Evolutionary conservation across 2,797 vertebrate species (phyloP).

Genomic region (Lepilemur ruficaudatus): DNA sequence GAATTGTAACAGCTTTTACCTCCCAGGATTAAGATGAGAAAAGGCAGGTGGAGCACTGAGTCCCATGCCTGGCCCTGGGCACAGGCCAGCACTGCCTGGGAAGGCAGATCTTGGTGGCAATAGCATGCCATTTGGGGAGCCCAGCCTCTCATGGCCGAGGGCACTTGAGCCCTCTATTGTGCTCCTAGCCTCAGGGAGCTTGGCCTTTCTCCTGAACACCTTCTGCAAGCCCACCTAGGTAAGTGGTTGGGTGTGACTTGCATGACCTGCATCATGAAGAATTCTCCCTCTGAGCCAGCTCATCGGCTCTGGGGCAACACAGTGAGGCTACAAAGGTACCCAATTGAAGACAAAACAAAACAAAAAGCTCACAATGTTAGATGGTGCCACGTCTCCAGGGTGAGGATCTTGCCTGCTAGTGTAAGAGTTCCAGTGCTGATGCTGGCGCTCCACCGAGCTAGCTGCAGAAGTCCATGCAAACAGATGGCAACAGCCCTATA

Average conservation of each 20-base stretch:
- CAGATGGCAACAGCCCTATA: slow-evolving; percentile 20
- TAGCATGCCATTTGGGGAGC: neutral
- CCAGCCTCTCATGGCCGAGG: neutral
- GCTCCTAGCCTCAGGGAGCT: slow-evolving; percentile 22
- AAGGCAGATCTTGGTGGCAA: neutral
- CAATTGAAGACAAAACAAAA: neutral
- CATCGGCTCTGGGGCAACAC: neutral
- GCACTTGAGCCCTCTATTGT: neutral
- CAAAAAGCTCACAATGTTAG: slow-evolving; percentile 40
- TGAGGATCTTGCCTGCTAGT: slow-evolving; percentile 30
- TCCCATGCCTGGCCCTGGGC: neutral
- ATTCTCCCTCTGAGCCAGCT: slow-evolving; percentile 38
- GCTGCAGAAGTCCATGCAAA: slow-evolving; percentile 32
- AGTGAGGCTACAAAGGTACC: neutral
- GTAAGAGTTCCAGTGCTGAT: neutral
- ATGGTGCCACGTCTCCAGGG: neutral
- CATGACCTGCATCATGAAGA: slow-evolving; percentile 11
- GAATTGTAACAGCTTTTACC: neutral
- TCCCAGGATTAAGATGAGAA: neutral
- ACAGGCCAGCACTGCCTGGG: neutral
- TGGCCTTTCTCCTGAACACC: neutral
- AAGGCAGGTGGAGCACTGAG: neutral
- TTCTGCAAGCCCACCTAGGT: slow-evolving; percentile 7
- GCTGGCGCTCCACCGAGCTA: slow-evolving; percentile 15
- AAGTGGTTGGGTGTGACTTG: slow-evolving; percentile 46